phyloP scores from a whole-genome alignment of 2,888 invertebrate species.

The Nephrotoma guestfalica region DNA sequence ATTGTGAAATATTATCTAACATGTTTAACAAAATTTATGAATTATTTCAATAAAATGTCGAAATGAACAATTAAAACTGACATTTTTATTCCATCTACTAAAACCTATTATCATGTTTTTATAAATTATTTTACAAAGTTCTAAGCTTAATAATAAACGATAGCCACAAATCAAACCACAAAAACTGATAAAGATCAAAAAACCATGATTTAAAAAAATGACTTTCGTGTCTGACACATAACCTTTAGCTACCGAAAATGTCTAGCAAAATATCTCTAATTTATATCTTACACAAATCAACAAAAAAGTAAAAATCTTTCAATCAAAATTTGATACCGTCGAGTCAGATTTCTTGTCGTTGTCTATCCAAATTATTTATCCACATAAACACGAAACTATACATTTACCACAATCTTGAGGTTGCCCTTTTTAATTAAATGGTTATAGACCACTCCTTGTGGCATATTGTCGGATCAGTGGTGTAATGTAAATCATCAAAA shows the following conservation, averaged over 20 bases:
- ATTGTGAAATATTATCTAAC: no score
- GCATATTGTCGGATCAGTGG: background rate
- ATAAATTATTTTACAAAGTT: no score
- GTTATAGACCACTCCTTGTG: background rate
- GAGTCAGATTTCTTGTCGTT: background rate
- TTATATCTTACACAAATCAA: background rate
- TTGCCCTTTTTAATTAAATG: background rate
- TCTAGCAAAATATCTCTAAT: background rate
- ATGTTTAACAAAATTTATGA: no score
- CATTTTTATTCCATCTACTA: no score
- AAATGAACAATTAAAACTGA: no score
- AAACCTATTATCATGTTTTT: no score
- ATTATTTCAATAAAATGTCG: no score
- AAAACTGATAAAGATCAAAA: no score
- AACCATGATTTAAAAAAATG: background rate
- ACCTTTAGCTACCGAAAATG: background rate
- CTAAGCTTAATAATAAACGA: no score
- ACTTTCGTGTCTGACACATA: background rate
- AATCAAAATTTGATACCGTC: background rate
- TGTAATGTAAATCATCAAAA: background rate
- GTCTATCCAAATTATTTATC: background rate
- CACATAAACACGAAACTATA: background rate
- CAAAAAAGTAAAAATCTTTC: background rate
- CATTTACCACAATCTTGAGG: background rate
- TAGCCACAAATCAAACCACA: no score